These are phyloP conservation scores for Rostratula benghalensis DNA, from an alignment of 2,113 vertebrate species.

Conservation along the genomic window DNA sequence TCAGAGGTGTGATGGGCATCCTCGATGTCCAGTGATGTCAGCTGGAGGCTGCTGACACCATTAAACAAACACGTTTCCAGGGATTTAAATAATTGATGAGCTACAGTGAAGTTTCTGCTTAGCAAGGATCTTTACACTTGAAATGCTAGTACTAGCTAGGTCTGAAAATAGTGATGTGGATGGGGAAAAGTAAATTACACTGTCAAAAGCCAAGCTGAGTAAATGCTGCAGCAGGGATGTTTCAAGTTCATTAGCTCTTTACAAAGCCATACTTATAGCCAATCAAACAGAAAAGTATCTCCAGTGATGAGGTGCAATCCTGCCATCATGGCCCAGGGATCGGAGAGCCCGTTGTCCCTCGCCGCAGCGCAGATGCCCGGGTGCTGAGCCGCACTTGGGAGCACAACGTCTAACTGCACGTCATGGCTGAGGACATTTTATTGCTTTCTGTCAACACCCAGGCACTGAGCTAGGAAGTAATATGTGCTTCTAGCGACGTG, in stretches of 20 bases:
- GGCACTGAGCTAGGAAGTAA: slow-evolving; percentile 12
- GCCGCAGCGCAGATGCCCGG: neutral
- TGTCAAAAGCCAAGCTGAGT: neutral
- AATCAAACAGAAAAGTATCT: neutral
- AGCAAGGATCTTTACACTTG: slow-evolving; percentile 5
- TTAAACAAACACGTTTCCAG: neutral
- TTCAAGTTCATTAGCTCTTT: slow-evolving; percentile 17
- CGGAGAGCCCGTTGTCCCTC: neutral
- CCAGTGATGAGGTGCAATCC: neutral
- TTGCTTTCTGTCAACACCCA: slow-evolving; percentile 54
- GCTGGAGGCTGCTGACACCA: neutral
- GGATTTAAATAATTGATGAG: neutral
- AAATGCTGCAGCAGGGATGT: neutral
- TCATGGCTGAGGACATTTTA: slow-evolving; percentile 46
- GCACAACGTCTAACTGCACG: neutral
- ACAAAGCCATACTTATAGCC: neutral
- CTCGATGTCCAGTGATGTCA: neutral
- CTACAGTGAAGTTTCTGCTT: neutral
- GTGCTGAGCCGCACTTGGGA: neutral
- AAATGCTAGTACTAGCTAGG: neutral
- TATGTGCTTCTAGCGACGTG: slow-evolving; percentile 40
- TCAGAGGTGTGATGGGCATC: rapidly evolving
- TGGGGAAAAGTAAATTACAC: neutral
- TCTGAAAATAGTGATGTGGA: neutral
- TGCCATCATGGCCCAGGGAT: neutral